phyloP scores from a whole-genome alignment of 2,888 invertebrate species.

The Caenorhabditis sp. region DNA sequence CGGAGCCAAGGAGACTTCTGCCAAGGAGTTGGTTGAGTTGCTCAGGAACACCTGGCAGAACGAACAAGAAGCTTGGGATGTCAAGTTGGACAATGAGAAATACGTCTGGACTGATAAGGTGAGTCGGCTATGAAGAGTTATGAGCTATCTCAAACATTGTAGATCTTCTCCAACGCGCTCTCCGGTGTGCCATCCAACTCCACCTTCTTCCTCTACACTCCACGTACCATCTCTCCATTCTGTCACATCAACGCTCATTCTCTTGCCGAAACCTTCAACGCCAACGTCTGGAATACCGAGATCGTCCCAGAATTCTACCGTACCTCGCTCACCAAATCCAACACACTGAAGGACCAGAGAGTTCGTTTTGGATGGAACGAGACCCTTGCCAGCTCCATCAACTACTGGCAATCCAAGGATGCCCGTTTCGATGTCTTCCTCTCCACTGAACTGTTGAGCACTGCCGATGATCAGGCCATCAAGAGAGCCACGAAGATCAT shows the following conservation, averaged over 20 bases:
- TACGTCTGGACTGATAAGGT: slow-evolving; percentile 76
- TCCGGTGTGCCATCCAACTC: slow-evolving; percentile 62
- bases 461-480: slow-evolving; percentile 62
- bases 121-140: neutral
- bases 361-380: slow-evolving; percentile 76
- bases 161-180: slow-evolving; percentile 67
- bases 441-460: slow-evolving; percentile 75
- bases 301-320: slow-evolving; percentile 77
- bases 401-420: slow-evolving; percentile 71
- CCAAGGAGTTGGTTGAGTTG: slow-evolving; percentile 67
- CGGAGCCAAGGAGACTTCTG: slow-evolving; percentile 63
- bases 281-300: slow-evolving; percentile 80
- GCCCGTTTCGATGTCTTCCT: slow-evolving; percentile 75
- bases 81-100: slow-evolving; percentile 75
- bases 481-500: slow-evolving; percentile 29
- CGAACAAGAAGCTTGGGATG: slow-evolving; percentile 76
- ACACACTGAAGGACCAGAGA: slow-evolving; percentile 74
- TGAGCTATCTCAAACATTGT: neutral
- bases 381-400: slow-evolving; percentile 59
- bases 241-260: slow-evolving; percentile 76
- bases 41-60: slow-evolving; percentile 73
- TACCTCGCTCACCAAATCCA: slow-evolving; percentile 79
- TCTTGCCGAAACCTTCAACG: slow-evolving; percentile 72
- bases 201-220: slow-evolving; percentile 76
- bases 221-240: slow-evolving; percentile 72